Evolutionary conservation across 2,888 invertebrate genomes (phyloP), one percentile per base, ranked within the genome.

Genomic region (Andrena minutula): DNA sequence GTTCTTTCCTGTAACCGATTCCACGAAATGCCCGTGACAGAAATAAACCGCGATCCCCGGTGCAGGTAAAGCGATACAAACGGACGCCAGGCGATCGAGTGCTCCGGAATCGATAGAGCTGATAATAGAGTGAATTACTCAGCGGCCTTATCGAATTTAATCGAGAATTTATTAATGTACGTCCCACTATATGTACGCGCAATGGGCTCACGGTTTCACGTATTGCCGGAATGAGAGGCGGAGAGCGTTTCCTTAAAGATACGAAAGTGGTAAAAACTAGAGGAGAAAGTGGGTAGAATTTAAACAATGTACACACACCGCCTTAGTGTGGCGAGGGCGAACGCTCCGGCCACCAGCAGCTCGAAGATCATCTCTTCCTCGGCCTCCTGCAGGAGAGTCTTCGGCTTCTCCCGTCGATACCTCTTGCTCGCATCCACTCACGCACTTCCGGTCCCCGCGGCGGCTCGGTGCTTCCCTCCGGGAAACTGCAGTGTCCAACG

Each of bases 301-400:
- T 88, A 93, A 41, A 89, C 90, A 92, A 93, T 94, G 93, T 94
- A 94, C 94, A 94, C 94, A 94, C 94, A 94, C 94, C 94, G 94
- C 93, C 93, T 94, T 90, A 92, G 91, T 89, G 93, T 93, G 94
- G 93, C 93, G 88, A 92, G 92, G 93, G 93, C 93, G 90, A 93
- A 91, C 89, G 92, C 93, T 93, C 93, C 93, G 86, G 93, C 93
- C 93, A 93, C 93, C 92, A 93, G 93, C 92, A 93, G 91, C 91
- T 91, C 93, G 92, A 92, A 89, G 91, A 93, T 93, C 93, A 93
- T 94, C 91, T 92, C 93, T 92, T 91, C 89, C 92, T 92, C 85
- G 88, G 92, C 91, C 90, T 91, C 89, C 89, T 89, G 88, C 86
- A 88, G 90, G 89, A 90, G 91, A 91, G 85, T 90, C 88, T 84